phyloP scores from a whole-genome alignment of 1,140 invertebrate genomes.

The Caenorhabditis briggsae region DNA sequence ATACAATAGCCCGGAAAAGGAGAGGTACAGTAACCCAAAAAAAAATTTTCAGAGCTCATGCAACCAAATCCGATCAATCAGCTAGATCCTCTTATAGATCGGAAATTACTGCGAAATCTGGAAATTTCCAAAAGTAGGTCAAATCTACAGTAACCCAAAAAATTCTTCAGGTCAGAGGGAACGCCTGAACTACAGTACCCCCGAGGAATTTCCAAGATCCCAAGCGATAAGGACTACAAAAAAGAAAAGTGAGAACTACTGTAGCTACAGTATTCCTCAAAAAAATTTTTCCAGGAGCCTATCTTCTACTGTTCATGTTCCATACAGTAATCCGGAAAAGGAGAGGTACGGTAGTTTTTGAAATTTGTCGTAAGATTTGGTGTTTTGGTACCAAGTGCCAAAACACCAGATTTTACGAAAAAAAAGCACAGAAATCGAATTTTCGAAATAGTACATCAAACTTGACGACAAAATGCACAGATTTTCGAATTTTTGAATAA shows the following conservation, averaged over 20 bases:
- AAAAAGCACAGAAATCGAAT: too few species aligned
- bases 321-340: background rate
- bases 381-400: background rate
- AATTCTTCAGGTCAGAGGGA: background rate
- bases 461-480: too few species aligned
- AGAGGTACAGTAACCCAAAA: background rate
- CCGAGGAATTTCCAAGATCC: background rate
- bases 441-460: too few species aligned
- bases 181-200: background rate
- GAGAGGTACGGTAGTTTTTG: background rate
- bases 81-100: background rate
- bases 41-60: background rate
- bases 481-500: too few species aligned
- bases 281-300: background rate
- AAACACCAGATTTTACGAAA: too few species aligned
- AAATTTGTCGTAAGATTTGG: background rate
- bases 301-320: background rate
- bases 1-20: background rate
- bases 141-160: background rate
- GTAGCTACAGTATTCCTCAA: too few species aligned
- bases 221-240: background rate
- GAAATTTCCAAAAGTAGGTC: too few species aligned
- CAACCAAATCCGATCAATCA: background rate
- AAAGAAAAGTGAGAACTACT: background rate
- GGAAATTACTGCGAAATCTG: background rate